A percentile compares a stretch with the other conserved stretches of the same genome.
phyloP scores from a whole-genome alignment of 2,888 invertebrate species.

The Magallana nippona region DNA sequence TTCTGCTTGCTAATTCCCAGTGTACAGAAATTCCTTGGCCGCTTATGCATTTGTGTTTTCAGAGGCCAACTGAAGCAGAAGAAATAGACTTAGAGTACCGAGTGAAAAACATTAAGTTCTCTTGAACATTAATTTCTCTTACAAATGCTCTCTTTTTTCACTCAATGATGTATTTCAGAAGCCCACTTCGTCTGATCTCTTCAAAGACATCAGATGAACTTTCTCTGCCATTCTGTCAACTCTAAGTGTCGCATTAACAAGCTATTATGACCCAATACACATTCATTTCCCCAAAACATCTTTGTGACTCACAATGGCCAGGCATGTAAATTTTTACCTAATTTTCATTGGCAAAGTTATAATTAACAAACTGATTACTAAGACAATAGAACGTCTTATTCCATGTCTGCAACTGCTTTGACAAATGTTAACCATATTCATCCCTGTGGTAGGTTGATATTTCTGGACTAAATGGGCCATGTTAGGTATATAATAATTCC shows the following conservation, averaged over 20 bases:
- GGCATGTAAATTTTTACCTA: neutral
- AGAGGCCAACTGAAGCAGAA: conserved; percentile 22
- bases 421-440: neutral
- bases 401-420: neutral
- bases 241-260: neutral
- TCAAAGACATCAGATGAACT: neutral
- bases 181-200: neutral
- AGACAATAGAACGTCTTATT: neutral
- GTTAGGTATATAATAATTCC: neutral
- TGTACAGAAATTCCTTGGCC: conserved; percentile 21
- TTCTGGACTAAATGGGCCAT: neutral
- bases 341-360: neutral
- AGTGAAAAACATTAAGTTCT: neutral
- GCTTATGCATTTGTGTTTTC: conserved; percentile 29
- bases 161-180: conserved; percentile 14
- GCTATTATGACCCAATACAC: conserved; percentile 1
- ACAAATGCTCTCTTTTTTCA: neutral
- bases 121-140: neutral
- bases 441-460: neutral
- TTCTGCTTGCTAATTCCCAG: conserved; percentile 19
- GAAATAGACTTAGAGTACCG: conserved; percentile 2
- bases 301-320: conserved; percentile 7
- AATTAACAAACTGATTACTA: neutral
- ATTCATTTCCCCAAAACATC: conserved; percentile 3
- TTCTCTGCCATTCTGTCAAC: conserved; percentile 29